phyloP scores from a whole-genome alignment of 2,797 vertebrate genomes.

The Loriculus beryllinus region DNA sequence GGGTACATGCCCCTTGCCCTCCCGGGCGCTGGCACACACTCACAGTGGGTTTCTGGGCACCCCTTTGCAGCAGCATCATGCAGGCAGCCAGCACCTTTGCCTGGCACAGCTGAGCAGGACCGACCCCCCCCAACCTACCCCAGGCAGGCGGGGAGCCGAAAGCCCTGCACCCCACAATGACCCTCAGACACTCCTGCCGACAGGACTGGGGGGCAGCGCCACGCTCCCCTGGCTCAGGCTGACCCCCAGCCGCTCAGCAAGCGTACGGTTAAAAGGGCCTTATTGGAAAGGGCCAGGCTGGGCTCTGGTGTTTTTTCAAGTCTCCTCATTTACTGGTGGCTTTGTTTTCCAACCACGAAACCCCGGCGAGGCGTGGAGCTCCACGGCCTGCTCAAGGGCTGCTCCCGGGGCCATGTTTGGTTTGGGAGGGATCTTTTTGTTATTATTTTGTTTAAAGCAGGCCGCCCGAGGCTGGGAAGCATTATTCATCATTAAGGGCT shows the following conservation, averaged over 20 bases:
- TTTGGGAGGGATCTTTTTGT: background rate
- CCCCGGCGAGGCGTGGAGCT: background rate
- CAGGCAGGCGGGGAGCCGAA: background rate
- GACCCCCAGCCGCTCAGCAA: background rate
- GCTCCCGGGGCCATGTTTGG: background rate
- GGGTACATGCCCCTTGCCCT: rapidly evolving
- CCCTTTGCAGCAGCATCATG: background rate
- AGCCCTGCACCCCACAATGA: background rate
- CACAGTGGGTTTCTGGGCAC: background rate
- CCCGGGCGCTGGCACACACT: background rate
- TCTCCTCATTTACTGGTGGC: constrained; percentile 32
- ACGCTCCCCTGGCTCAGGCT: background rate
- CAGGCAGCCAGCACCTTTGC: background rate
- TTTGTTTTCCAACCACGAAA: constrained; percentile 43
- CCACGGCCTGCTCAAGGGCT: background rate
- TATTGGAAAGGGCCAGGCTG: background rate
- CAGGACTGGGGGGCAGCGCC: rapidly evolving
- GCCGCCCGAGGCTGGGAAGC: constrained; percentile 25
- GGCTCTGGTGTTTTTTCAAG: constrained; percentile 17
- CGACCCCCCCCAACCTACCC: background rate
- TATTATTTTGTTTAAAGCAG: constrained; percentile 42
- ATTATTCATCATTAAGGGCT: constrained; percentile 45
- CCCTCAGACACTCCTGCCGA: background rate
- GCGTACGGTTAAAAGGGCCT: background rate
- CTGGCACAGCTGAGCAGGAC: background rate